Conservation (phyloP, 2,113 vertebrate genomes). For the Notarius quadriscutis region DNA sequence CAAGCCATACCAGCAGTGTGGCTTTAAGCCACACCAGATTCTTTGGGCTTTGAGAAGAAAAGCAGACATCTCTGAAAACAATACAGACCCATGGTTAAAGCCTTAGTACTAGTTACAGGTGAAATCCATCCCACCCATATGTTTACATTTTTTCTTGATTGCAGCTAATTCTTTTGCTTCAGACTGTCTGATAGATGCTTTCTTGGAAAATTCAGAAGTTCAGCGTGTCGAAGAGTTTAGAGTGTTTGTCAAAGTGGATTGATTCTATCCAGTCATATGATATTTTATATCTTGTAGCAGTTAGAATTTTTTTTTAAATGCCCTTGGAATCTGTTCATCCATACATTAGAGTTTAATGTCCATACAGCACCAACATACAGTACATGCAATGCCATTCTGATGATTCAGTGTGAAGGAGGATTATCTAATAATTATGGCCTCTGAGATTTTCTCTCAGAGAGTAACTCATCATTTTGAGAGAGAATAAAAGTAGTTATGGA, state of each 20-base stretch:
- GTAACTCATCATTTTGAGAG: no score
- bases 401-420: neutral
- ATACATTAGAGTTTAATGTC: neutral
- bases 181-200: neutral
- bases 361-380: neutral
- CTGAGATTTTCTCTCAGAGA: neutral
- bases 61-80: neutral
- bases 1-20: neutral
- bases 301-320: no score
- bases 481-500: no score
- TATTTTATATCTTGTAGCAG: neutral
- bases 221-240: neutral
- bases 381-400: neutral
- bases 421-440: neutral
- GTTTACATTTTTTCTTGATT: slow-evolving; percentile 19
- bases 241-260: neutral
- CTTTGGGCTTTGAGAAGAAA: neutral
- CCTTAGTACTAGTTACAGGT: neutral
- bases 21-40: neutral
- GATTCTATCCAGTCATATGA: neutral
- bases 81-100: neutral
- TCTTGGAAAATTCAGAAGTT: neutral
- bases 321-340: neutral
- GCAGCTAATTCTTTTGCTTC: neutral
- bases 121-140: neutral